Conservation (phyloP, 2,888 invertebrate genomes). For the Drepana falcataria region DNA sequence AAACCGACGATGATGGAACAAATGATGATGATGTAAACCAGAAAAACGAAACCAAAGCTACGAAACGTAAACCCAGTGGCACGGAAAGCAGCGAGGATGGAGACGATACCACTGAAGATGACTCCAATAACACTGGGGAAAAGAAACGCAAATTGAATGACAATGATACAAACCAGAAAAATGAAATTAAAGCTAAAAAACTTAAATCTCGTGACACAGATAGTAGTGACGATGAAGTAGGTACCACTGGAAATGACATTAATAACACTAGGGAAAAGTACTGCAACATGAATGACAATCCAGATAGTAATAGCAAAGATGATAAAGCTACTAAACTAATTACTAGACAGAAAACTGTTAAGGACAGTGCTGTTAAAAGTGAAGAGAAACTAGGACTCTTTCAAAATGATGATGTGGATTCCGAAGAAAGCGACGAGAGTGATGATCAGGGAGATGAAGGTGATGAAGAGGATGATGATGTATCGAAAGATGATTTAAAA, state of each 20-base stretch:
- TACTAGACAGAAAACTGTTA: neutral
- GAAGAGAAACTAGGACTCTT: conserved; percentile 6
- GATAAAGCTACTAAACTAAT: neutral
- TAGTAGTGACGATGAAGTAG: conserved; percentile 14
- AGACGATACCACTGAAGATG: conserved; percentile 3
- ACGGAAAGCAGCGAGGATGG: conserved; percentile 15
- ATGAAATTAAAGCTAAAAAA: conserved; percentile 7
- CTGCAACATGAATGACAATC: neutral
- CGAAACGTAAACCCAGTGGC: conserved; percentile 1
- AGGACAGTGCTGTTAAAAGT: conserved; percentile 2
- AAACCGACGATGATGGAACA: conserved; percentile 9
- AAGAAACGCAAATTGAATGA: neutral
- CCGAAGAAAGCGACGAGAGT: conserved; percentile 7
- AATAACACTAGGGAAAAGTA: conserved; percentile 5
- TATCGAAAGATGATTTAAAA: conserved; percentile 46
- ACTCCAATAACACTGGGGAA: conserved; percentile 6
- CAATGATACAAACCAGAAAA: conserved; percentile 3
- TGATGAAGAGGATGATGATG: conserved; percentile 18
- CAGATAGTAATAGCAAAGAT: neutral
- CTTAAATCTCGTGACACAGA: conserved; percentile 3
- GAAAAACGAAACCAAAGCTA: conserved; percentile 6
- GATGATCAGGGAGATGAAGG: conserved; percentile 19
- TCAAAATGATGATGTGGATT: conserved; percentile 7
- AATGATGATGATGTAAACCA: conserved; percentile 7
- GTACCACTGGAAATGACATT: conserved; percentile 2